phyloP scores from a whole-genome alignment of 2,888 invertebrate genomes.

The Limnephilus auricula region DNA sequence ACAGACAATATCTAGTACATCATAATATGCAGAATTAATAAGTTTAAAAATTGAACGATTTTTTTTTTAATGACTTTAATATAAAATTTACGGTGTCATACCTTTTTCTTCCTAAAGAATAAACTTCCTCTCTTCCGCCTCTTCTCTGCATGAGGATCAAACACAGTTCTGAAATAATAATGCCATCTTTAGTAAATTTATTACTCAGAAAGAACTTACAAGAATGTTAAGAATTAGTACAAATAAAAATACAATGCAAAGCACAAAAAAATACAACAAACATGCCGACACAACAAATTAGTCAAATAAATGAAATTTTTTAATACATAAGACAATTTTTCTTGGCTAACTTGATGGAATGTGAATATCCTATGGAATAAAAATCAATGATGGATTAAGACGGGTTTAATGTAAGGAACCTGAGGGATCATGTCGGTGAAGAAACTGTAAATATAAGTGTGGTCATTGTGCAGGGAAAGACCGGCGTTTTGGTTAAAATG shows the following conservation, averaged over 20 bases:
- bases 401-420: background rate
- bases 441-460: no score
- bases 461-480: no score
- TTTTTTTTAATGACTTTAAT: no score
- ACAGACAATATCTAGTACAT: no score
- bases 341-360: background rate
- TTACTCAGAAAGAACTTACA: background rate
- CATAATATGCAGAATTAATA: no score
- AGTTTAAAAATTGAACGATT: no score
- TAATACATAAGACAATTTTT: background rate
- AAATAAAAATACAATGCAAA: background rate
- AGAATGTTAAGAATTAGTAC: no score
- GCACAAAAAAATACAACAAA: background rate
- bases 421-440: no score
- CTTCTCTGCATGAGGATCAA: conserved; percentile 89
- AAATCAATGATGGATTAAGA: background rate
- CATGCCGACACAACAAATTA: background rate
- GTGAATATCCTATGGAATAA: background rate
- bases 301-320: no score
- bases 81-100: no score
- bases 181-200: background rate
- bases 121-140: conserved; percentile 91
- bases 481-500: no score
- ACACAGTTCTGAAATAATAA: conserved; percentile 75
- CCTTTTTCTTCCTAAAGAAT: conserved; percentile 95